Conservation (phyloP, 2,888 invertebrate species). For the Lypha dubia region DNA sequence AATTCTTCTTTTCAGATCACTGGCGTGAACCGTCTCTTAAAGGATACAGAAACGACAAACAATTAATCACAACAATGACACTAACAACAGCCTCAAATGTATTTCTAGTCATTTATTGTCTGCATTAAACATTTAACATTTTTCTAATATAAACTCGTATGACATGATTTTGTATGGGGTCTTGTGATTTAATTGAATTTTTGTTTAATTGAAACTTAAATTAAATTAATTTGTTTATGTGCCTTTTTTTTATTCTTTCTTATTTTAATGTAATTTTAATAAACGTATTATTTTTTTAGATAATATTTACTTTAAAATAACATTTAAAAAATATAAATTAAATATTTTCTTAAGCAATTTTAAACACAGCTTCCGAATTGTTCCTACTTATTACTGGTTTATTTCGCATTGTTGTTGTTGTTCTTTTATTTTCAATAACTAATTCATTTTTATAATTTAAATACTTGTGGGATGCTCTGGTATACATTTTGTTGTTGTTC, state of each 20-base stretch:
- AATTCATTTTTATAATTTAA: conserved; percentile 43
- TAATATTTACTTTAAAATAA: conserved; percentile 13
- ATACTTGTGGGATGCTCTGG: conserved; percentile 69
- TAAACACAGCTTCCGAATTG: conserved; percentile 53
- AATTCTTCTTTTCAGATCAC: too few relatives aligned
- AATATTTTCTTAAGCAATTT: conserved; percentile 47
- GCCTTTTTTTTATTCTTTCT: conserved; percentile 27
- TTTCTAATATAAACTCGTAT: neutral
- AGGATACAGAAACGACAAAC: neutral
- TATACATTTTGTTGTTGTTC: conserved; percentile 39
- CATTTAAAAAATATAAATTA: conserved; percentile 27
- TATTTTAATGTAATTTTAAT: conserved; percentile 10
- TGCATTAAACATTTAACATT: conserved; percentile 18
- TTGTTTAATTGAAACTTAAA: neutral
- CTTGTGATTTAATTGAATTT: conserved; percentile 4
- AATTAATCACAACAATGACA: neutral
- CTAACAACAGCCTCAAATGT: neutral
- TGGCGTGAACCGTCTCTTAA: too few relatives aligned
- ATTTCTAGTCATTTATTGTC: neutral
- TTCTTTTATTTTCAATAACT: conserved; percentile 16
- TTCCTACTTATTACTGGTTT: conserved; percentile 34
- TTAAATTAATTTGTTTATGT: conserved; percentile 40
- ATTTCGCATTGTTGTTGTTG: conserved; percentile 42
- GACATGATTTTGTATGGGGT: conserved; percentile 16
- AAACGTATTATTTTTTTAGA: conserved; percentile 5